Evolutionary conservation across 2,797 vertebrate genomes (phyloP).

Genomic region (Carcharodon carcharias): DNA sequence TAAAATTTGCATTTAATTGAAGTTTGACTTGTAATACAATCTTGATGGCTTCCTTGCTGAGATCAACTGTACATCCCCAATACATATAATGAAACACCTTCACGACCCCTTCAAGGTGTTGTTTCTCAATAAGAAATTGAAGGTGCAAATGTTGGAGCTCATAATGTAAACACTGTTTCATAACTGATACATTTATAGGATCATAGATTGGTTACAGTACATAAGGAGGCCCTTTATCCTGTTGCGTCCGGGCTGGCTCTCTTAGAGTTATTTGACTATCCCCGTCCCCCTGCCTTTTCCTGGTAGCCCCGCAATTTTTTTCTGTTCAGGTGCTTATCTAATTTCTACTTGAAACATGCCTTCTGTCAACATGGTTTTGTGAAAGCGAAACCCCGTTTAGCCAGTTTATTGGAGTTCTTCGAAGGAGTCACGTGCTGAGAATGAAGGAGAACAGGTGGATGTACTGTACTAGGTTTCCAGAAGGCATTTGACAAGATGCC

Average conservation of each 20-base stretch:
- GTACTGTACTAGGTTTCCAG: no score
- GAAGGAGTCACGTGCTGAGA: no score
- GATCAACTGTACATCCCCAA: background rate
- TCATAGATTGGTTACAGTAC: background rate
- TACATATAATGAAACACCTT: background rate
- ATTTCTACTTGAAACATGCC: background rate
- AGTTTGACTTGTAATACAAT: background rate
- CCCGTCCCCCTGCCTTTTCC: background rate
- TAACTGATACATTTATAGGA: background rate
- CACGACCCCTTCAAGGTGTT: background rate
- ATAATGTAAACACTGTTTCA: background rate
- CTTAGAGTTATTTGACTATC: no score
- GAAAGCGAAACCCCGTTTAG: no score
- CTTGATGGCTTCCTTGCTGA: background rate
- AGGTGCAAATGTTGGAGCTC: background rate
- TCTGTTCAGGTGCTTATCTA: background rate
- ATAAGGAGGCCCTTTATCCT: background rate
- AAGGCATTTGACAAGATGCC: no score
- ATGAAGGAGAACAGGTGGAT: no score
- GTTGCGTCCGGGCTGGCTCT: background rate
- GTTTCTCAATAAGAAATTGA: background rate
- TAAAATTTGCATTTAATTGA: background rate
- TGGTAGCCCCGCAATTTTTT: background rate
- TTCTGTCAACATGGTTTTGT: no score
- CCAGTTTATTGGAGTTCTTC: no score